phyloP scores from a whole-genome alignment of 1,140 invertebrate genomes.

The Streblospio benedicti region DNA sequence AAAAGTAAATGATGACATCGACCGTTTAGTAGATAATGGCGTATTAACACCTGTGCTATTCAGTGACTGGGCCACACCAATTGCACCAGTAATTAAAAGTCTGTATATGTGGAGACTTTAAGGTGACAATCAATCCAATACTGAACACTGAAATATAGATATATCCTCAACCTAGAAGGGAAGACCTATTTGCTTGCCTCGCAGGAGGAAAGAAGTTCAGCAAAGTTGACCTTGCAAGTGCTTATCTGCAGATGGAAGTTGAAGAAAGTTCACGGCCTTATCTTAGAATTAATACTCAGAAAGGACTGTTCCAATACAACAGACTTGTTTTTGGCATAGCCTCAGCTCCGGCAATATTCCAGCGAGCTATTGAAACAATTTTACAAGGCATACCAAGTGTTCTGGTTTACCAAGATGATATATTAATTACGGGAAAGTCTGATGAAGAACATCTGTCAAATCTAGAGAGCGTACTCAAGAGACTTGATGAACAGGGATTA shows the following conservation, averaged over 20 bases:
- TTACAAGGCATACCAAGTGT: conserved; percentile 24
- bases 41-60: too few species aligned
- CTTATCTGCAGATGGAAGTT: conserved; percentile 24
- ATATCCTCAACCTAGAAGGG: conserved; percentile 33
- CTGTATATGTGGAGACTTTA: too few species aligned
- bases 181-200: conserved; percentile 29
- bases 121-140: too few species aligned
- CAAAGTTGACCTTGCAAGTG: conserved; percentile 32
- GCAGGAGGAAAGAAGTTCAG: conserved; percentile 28
- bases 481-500: conserved; percentile 9
- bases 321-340: conserved; percentile 41
- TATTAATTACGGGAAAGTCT: conserved; percentile 18
- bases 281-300: conserved; percentile 22
- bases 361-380: conserved; percentile 43
- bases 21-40: too few species aligned
- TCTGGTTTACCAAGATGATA: conserved; percentile 18
- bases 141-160: too few species aligned
- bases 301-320: conserved; percentile 20
- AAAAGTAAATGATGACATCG: too few species aligned
- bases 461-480: conserved; percentile 1
- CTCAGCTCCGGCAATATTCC: conserved; percentile 48
- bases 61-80: too few species aligned
- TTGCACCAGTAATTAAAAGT: too few species aligned
- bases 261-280: conserved; percentile 7
- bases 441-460: conserved; percentile 13